Evolutionary conservation across 2,113 vertebrate species (phyloP).

Genomic region (Panurus biarmicus): DNA sequence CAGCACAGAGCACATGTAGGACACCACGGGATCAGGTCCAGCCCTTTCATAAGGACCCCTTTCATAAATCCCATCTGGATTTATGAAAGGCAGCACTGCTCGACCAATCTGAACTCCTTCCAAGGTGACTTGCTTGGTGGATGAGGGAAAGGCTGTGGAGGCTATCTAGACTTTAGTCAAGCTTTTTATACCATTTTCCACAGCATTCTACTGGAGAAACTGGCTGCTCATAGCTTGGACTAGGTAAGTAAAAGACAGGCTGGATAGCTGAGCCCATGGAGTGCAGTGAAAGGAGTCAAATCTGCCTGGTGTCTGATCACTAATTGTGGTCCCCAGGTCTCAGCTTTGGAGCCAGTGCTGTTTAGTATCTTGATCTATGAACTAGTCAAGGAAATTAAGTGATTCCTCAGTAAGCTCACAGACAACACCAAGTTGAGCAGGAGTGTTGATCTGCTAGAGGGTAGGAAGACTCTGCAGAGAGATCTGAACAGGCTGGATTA

Average conservation of each 20-base stretch:
- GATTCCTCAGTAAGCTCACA: background rate
- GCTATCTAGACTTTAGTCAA: background rate
- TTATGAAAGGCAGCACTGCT: background rate
- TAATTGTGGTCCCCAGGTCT: background rate
- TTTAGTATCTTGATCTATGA: background rate
- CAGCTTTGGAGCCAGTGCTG: background rate
- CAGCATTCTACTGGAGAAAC: background rate
- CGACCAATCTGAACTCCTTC: background rate
- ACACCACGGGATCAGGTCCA: background rate
- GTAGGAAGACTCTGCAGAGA: background rate
- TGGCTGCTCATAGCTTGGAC: background rate
- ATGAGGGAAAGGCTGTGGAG: background rate
- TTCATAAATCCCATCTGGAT: too few relatives aligned
- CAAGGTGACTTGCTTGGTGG: background rate
- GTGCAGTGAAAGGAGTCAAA: background rate
- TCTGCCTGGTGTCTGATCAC: too few relatives aligned
- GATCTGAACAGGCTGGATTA: background rate
- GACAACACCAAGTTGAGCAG: rapidly evolving
- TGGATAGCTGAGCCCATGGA: background rate
- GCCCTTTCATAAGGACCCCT: too few relatives aligned
- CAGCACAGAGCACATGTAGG: background rate
- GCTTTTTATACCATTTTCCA: background rate
- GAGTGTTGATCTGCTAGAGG: background rate
- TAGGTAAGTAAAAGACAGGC: background rate
- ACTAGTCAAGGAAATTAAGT: background rate